Percentiles rank a stretch among this genome's conserved stretches.
Evolutionary conservation across 2,888 invertebrate species (phyloP).

Genomic region (Clanis bilineata): DNA sequence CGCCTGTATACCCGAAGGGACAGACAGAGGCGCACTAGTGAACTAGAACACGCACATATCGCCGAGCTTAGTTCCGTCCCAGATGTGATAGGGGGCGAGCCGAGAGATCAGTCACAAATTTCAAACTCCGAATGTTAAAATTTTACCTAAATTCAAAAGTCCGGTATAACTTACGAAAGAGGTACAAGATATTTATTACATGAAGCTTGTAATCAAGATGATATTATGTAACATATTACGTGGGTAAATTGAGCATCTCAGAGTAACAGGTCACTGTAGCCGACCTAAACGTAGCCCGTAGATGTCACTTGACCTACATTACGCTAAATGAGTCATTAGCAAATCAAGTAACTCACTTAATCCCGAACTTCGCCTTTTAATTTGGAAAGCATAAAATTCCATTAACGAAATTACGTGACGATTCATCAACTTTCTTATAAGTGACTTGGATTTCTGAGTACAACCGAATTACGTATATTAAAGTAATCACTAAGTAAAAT

Average conservation of each 20-base stretch:
- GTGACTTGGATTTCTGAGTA: not conserved
- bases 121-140: too few species aligned
- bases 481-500: not conserved
- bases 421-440: constrained; percentile 7
- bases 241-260: constrained; percentile 7
- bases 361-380: constrained; percentile 14
- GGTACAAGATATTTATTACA: not conserved
- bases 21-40: too few species aligned
- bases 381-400: constrained; percentile 5
- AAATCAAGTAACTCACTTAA: constrained; percentile 23
- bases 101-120: too few species aligned
- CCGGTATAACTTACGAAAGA: too few species aligned
- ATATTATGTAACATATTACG: not conserved
- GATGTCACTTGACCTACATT: constrained; percentile 25
- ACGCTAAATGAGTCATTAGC: constrained; percentile 24
- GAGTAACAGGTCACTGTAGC: constrained; percentile 7
- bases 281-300: constrained; percentile 9
- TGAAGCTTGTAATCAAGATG: not conserved
- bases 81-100: too few species aligned
- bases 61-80: too few species aligned
- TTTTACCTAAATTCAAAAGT: too few species aligned
- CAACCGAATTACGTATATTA: not conserved
- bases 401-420: constrained; percentile 14
- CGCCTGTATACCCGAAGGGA: too few species aligned
- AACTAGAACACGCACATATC: too few species aligned